Evolutionary conservation across 2,888 invertebrate genomes (phyloP), one percentile per base, ranked within the genome.

Genomic region (Notodonta ziczac): DNA sequence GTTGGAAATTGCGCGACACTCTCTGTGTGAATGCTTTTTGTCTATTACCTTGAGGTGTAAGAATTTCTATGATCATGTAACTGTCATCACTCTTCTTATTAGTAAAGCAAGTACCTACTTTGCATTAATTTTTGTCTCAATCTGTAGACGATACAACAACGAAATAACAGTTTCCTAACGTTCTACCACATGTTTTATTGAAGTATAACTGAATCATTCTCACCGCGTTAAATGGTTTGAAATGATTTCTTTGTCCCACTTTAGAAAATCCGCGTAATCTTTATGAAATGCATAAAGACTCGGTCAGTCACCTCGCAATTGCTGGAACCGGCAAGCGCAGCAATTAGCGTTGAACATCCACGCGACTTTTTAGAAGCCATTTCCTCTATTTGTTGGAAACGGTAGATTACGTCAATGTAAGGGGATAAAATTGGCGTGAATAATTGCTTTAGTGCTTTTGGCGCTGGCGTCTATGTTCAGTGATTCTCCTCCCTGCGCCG

Each of bases 391-490:
- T 16, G 16, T 55, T 39, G 16, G 40, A 55, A 40, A 54, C 54
- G 39, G 9, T 40, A 14, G n/a, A 40, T 40, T 16, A 16, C 39
- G 13, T 32, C 35, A 35, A 5, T 53, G 53, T 13, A 32, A 4
- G 35, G 53, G 5, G 4, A 51, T 51, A 32, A 16, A 51, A 51
- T 51, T 24, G 24, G 9, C 16, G 51, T 32, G n/a, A 12, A 24
- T 16, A 51, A 50, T 50, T 8, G 50, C 14, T 16, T 50, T 51
- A 13, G 57, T 24, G 24, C 55, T 8, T 53, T 54, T 57, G 42
- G 63, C 60, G 65, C 58, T 48, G 14, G 48, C 48, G 48, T n/a
- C 48, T 48, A 9, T 5, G 46, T 42, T 14, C 48, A 14, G 16
- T 9, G 10, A 16, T 48, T 48, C 48, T 10, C n/a, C 50, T 9